Conservation (phyloP, 2,888 invertebrate species). For the Phalera bucephala region DNA sequence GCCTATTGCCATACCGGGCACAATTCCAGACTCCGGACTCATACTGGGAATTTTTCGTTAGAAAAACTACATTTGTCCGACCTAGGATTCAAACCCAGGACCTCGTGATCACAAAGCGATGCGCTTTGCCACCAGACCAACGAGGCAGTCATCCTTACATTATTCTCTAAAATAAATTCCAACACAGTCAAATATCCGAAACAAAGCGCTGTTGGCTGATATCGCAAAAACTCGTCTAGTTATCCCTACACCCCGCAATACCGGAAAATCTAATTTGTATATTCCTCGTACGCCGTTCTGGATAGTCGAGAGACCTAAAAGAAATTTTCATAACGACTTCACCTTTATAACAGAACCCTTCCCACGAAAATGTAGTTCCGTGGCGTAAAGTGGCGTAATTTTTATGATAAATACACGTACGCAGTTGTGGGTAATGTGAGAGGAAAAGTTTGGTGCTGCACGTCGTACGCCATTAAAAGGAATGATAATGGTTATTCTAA, state of each 20-base stretch:
- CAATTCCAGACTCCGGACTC: too few relatives aligned
- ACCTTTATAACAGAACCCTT: constrained; percentile 28
- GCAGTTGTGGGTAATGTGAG: constrained; percentile 11
- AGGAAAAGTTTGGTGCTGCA: constrained; percentile 15
- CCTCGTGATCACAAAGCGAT: too few relatives aligned
- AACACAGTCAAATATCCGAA: too few relatives aligned
- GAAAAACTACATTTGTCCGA: too few relatives aligned
- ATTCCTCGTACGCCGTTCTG: constrained; percentile 14
- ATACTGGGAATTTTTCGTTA: too few relatives aligned
- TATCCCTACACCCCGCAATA: constrained; percentile 10
- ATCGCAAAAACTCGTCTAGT: constrained; percentile 7
- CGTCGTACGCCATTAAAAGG: constrained; percentile 11
- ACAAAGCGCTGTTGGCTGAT: background rate
- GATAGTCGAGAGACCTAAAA: constrained; percentile 32
- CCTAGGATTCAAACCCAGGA: too few relatives aligned
- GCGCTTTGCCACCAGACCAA: too few relatives aligned
- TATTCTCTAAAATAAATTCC: too few relatives aligned
- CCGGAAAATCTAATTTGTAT: constrained; percentile 29
- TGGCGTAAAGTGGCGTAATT: constrained; percentile 38
- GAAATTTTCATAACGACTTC: constrained; percentile 39
- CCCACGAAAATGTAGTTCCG: constrained; percentile 24
- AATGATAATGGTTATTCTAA: constrained; percentile 14
- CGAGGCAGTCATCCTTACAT: too few relatives aligned
- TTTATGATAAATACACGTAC: constrained; percentile 39
- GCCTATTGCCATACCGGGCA: too few relatives aligned